Percentiles rank a stretch among this genome's conserved stretches.
phyloP scores from a whole-genome alignment of 2,113 vertebrate genomes.

The Scortum barcoo region DNA sequence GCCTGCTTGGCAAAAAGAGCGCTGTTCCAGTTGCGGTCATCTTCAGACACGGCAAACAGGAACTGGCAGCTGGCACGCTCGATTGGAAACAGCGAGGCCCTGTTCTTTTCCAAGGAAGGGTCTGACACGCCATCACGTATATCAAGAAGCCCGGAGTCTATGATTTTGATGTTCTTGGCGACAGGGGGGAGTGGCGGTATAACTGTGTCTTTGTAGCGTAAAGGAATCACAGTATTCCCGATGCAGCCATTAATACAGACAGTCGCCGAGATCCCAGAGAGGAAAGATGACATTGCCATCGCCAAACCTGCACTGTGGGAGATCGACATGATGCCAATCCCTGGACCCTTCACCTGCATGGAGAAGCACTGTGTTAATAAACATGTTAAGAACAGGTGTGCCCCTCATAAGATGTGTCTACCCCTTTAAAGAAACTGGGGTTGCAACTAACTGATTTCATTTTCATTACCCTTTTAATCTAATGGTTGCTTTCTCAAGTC shows the following conservation, averaged over 20 bases:
- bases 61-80: constrained; percentile 88
- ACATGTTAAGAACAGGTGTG: background rate
- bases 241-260: constrained; percentile 87
- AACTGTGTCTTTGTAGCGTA: constrained; percentile 82
- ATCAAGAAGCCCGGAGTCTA: constrained; percentile 81
- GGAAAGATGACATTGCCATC: constrained; percentile 89
- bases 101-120: constrained; percentile 73
- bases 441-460: background rate
- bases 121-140: constrained; percentile 81
- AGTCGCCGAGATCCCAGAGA: constrained; percentile 88
- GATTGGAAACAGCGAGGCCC: constrained; percentile 86
- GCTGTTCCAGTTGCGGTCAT: constrained; percentile 93
- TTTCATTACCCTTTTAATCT: background rate
- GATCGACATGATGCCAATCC: constrained; percentile 89
- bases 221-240: constrained; percentile 78
- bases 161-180: constrained; percentile 31
- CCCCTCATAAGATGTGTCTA: background rate
- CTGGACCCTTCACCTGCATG: constrained; percentile 82
- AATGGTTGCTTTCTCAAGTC: background rate
- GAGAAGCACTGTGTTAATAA: constrained; percentile 2
- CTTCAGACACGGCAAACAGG: constrained; percentile 87
- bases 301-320: constrained; percentile 90
- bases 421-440: background rate
- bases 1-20: constrained; percentile 83
- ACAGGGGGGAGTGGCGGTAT: constrained; percentile 80